A percentile compares a stretch with the other conserved stretches of the same genome.
Conservation (phyloP, 2,113 vertebrate genomes). For the Laticauda laticaudata region DNA sequence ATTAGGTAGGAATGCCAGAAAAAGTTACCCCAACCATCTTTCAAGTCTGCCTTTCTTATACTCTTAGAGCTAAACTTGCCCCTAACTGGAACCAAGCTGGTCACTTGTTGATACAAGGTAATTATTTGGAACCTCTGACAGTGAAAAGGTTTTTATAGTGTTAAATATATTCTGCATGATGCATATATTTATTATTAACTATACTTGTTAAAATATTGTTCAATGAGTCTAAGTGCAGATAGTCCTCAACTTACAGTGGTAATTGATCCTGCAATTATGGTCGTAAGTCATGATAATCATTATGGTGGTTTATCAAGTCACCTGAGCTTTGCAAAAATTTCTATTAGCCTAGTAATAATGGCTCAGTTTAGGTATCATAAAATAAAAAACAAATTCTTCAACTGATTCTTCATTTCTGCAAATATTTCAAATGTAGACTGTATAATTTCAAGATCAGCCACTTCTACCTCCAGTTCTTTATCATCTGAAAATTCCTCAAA, state of each 20-base stretch:
- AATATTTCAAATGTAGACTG: neutral
- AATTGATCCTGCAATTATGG: neutral
- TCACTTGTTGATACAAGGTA: constrained; percentile 83
- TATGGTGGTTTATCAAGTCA: neutral
- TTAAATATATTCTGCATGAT: neutral
- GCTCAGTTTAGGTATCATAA: neutral
- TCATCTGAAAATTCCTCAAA: neutral
- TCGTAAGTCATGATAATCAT: neutral
- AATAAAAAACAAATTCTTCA: neutral
- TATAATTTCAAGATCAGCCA: neutral
- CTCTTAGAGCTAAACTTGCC: constrained; percentile 75
- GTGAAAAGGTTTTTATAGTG: neutral
- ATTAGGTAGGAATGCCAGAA: constrained; percentile 73
- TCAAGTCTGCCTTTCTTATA: constrained; percentile 84
- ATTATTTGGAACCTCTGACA: constrained; percentile 20
- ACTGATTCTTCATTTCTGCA: neutral
- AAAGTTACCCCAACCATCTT: constrained; percentile 74
- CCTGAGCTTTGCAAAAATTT: neutral
- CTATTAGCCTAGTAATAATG: neutral
- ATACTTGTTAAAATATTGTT: neutral
- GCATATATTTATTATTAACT: neutral
- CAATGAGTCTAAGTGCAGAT: neutral
- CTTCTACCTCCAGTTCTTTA: neutral
- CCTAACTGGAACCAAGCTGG: constrained; percentile 88
- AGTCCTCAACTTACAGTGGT: neutral